Evolutionary conservation across 2,888 invertebrate genomes (phyloP).

Genomic region (Sarcophaga rosellei): DNA sequence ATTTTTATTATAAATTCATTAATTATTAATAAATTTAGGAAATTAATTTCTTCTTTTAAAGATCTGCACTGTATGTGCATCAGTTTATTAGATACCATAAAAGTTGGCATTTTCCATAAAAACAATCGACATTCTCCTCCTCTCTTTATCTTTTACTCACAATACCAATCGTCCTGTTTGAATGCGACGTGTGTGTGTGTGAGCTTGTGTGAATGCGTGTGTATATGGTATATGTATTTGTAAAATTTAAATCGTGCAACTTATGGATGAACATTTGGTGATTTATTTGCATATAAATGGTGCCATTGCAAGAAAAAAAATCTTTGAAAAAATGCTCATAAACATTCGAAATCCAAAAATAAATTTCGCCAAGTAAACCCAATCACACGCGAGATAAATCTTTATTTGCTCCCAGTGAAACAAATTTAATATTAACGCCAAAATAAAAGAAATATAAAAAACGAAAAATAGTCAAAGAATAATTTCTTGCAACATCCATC

Average conservation of each 20-base stretch:
- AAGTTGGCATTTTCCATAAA: constrained; percentile 1
- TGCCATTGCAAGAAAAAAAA: constrained; percentile 63
- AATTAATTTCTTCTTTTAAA: too few relatives aligned
- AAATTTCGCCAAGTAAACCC: constrained; percentile 42
- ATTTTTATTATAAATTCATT: too few relatives aligned
- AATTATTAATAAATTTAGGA: too few relatives aligned
- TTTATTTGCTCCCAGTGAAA: not conserved
- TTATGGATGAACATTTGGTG: constrained; percentile 71
- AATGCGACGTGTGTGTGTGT: not conserved
- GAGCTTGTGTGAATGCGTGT: not conserved
- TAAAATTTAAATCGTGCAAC: constrained; percentile 67
- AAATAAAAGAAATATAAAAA: not conserved
- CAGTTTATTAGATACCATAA: constrained; percentile 38
- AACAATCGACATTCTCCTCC: too few relatives aligned
- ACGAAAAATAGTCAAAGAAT: not conserved
- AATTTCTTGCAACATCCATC: not conserved
- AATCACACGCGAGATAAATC: constrained; percentile 31
- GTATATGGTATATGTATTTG: constrained; percentile 19
- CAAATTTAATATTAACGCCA: not conserved
- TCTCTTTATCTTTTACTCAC: too few relatives aligned
- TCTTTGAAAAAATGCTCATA: constrained; percentile 24
- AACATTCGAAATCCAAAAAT: constrained; percentile 58
- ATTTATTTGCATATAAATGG: constrained; percentile 79
- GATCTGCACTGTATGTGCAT: constrained; percentile 6
- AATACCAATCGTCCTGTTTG: not conserved